A percentile compares a stretch with the other conserved stretches of the same genome.
phyloP scores from a whole-genome alignment of 1,140 invertebrate genomes.

The Mizuhopecten yessoensis region DNA sequence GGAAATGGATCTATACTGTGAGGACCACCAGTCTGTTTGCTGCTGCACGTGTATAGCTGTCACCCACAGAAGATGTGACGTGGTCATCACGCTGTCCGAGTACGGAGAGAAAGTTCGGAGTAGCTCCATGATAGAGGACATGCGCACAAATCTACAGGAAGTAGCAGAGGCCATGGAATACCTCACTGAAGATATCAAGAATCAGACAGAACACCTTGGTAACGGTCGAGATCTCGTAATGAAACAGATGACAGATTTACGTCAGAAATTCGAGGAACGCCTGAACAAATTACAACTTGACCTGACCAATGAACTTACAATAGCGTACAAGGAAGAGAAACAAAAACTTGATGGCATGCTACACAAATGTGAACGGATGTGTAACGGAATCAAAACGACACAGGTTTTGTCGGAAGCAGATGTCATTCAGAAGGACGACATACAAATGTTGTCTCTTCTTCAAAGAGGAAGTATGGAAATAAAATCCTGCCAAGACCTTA shows the following conservation, averaged over 20 bases:
- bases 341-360: neutral
- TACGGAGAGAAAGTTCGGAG: neutral
- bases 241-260: neutral
- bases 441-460: neutral
- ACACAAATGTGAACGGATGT: neutral
- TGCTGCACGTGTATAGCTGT: conserved; percentile 54
- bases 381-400: neutral
- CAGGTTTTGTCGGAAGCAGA: neutral
- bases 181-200: neutral
- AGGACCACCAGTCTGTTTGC: conserved; percentile 55
- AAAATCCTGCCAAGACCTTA: neutral
- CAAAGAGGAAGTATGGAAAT: neutral
- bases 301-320: neutral
- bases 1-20: conserved; percentile 57
- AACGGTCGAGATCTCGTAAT: neutral
- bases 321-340: neutral
- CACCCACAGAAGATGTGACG: conserved; percentile 53
- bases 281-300: neutral
- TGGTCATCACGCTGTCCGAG: neutral
- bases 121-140: neutral
- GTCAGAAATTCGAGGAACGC: neutral
- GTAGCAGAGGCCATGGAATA: neutral
- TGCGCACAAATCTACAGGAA: neutral
- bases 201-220: neutral
- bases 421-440: neutral